Conservation (phyloP, 2,113 vertebrate species). For the Peromyscus leucopus region DNA sequence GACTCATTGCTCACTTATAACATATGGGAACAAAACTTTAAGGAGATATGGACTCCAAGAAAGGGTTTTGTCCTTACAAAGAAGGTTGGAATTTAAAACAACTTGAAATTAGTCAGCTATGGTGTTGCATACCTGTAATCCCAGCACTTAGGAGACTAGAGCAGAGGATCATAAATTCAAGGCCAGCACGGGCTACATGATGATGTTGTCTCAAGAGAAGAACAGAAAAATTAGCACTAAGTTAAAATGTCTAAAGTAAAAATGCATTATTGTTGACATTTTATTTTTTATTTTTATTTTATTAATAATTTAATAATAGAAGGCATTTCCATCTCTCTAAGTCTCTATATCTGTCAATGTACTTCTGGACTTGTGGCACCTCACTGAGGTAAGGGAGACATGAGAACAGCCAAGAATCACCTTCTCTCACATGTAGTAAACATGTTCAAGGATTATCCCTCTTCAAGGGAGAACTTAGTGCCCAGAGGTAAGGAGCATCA, state of each 20-base stretch:
- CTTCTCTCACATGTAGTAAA: no score
- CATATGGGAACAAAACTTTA: not conserved
- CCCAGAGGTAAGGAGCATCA: not conserved
- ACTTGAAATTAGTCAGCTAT: not conserved
- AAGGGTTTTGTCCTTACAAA: not conserved
- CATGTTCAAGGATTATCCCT: not conserved
- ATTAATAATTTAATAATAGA: constrained; percentile 17
- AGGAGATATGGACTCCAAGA: not conserved
- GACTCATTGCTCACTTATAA: not conserved
- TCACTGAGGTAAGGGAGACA: not conserved
- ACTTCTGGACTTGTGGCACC: not conserved
- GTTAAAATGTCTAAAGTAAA: not conserved
- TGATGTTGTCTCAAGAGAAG: not conserved
- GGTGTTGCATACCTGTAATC: not conserved
- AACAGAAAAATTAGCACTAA: not conserved
- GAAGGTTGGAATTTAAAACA: constrained; percentile 23
- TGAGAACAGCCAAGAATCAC: not conserved
- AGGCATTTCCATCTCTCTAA: not conserved
- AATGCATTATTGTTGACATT: not conserved
- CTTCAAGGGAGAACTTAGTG: not conserved
- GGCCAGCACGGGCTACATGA: not conserved
- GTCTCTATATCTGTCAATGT: not conserved
- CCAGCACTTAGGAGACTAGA: no score
- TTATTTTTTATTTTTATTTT: constrained; percentile 24
- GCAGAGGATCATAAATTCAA: not conserved